Conservation (phyloP, 2,113 vertebrate species). For the Fulica atra region DNA sequence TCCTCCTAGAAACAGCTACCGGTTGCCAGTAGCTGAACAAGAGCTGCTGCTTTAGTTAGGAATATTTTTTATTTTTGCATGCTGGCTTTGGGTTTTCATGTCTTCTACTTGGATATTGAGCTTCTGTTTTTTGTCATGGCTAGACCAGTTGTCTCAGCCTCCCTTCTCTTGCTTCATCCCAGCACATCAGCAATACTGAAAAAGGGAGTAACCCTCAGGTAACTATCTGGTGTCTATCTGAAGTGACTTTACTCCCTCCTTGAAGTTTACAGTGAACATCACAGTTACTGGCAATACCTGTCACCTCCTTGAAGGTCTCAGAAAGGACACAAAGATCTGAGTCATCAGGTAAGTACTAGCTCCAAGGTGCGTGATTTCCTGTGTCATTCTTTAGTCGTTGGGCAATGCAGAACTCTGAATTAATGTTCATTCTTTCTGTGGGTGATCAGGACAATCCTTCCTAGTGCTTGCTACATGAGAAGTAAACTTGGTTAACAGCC, state of each 20-base stretch:
- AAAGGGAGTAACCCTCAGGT: neutral
- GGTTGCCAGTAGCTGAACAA: neutral
- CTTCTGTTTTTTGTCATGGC: neutral
- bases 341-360: neutral
- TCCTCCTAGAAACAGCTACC: neutral
- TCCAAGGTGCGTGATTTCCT: neutral
- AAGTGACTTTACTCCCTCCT: neutral
- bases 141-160: neutral
- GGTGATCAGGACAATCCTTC: neutral
- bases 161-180: neutral
- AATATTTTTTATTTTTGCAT: neutral
- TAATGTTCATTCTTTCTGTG: neutral
- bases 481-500: neutral
- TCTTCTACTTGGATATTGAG: neutral
- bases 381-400: rapidly evolving
- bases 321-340: neutral
- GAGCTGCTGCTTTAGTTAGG: neutral
- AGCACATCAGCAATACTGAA: neutral
- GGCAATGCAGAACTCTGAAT: neutral
- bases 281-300: neutral
- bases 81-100: neutral
- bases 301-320: neutral
- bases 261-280: neutral
- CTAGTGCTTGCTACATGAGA: neutral
- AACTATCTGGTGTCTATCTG: neutral